phyloP scores from a whole-genome alignment of 2,797 vertebrate species.

The Cercopithecus diana region DNA sequence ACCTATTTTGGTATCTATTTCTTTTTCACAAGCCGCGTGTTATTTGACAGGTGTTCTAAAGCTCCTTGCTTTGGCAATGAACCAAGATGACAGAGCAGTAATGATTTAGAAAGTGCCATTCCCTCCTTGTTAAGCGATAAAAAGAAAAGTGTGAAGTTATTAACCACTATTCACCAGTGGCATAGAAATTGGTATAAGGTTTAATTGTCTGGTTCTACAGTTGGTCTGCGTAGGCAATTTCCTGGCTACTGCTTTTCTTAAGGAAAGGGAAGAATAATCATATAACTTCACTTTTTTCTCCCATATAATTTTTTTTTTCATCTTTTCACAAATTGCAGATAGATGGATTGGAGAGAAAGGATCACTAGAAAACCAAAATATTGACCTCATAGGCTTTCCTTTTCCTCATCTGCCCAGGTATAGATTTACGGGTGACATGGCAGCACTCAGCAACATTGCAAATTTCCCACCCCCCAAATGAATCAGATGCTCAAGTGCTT shows the following conservation, averaged over 20 bases:
- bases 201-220: conserved; percentile 79
- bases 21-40: conserved; percentile 72
- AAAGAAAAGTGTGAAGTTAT: conserved; percentile 83
- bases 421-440: background rate
- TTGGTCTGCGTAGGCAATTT: conserved; percentile 57
- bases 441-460: background rate
- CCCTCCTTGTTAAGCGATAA: conserved; percentile 80
- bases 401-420: conserved; percentile 26
- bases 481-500: background rate
- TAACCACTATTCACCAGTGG: conserved; percentile 76
- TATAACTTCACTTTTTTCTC: background rate
- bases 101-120: conserved; percentile 82
- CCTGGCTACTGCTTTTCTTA: conserved; percentile 13
- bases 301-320: background rate
- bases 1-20: conserved; percentile 66
- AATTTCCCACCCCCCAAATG: background rate
- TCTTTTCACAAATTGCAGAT: conserved; percentile 19
- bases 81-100: conserved; percentile 85
- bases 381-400: background rate
- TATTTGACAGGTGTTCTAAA: conserved; percentile 85
- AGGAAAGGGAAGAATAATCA: conserved; percentile 17
- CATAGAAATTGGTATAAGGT: conserved; percentile 71
- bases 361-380: conserved; percentile 26
- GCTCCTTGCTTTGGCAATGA: conserved; percentile 79
- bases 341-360: conserved; percentile 35